Percentiles rank a stretch among this genome's conserved stretches.
phyloP scores from a whole-genome alignment of 2,888 invertebrate species.

The Acrocyrtus sp. region DNA sequence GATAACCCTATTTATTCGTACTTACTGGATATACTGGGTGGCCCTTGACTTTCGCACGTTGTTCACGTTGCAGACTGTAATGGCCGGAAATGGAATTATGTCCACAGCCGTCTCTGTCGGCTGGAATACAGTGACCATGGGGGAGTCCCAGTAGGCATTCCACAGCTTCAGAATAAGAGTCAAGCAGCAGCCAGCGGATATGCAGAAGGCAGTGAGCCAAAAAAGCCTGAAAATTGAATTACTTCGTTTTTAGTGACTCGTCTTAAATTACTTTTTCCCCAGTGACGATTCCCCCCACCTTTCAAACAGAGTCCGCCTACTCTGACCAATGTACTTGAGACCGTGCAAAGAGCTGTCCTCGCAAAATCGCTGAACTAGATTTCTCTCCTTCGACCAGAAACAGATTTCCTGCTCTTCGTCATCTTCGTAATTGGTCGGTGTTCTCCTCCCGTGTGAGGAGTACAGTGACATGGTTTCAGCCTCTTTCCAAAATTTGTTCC shows the following conservation, averaged over 20 bases:
- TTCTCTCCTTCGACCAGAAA: slow-evolving; percentile 15
- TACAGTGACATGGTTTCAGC: no score
- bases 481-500: no score
- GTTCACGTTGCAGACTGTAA: slow-evolving; percentile 61
- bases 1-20: no score
- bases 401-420: no score
- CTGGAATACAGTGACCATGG: slow-evolving; percentile 59
- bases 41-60: slow-evolving; percentile 54
- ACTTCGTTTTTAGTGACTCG: neutral
- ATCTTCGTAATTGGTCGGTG: no score
- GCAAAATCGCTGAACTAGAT: slow-evolving; percentile 55
- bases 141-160: slow-evolving; percentile 52
- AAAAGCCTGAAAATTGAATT: slow-evolving; percentile 44
- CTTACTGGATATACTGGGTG: slow-evolving; percentile 41
- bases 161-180: slow-evolving; percentile 49
- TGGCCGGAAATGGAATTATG: slow-evolving; percentile 59
- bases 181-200: slow-evolving; percentile 28
- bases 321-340: slow-evolving; percentile 50
- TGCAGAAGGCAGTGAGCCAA: slow-evolving; percentile 52
- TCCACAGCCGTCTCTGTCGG: slow-evolving; percentile 50
- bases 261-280: no score
- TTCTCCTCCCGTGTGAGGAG: no score
- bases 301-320: neutral
- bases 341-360: slow-evolving; percentile 47
- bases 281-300: no score